Evolutionary conservation across 2,888 invertebrate species (phyloP).

Genomic region (Bombyx huttoni): DNA sequence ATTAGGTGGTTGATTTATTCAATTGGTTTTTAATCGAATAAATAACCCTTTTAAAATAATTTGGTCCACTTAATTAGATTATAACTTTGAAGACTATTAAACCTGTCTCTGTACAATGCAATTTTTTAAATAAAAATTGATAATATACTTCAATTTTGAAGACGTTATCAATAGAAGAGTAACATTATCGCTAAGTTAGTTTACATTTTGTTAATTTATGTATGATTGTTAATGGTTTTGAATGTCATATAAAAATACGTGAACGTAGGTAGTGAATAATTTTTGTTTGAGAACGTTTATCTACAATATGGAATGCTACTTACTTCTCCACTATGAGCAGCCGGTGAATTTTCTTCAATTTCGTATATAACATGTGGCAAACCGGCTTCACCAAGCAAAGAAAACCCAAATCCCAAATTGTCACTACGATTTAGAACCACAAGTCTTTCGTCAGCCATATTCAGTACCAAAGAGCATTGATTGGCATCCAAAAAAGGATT

Average conservation of each 20-base stretch:
- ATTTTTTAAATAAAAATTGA: too few relatives aligned
- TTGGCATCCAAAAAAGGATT: slow-evolving; percentile 47
- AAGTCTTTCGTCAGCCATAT: slow-evolving; percentile 91
- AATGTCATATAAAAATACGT: background rate
- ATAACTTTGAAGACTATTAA: too few relatives aligned
- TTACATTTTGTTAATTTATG: too few relatives aligned
- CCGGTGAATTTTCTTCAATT: slow-evolving; percentile 94
- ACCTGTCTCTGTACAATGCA: too few relatives aligned
- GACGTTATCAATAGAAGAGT: too few relatives aligned
- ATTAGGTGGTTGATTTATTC: too few relatives aligned
- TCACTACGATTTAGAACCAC: slow-evolving; percentile 90
- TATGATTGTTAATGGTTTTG: background rate
- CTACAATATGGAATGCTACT: slow-evolving; percentile 25
- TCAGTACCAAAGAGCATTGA: slow-evolving; percentile 69
- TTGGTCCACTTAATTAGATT: too few relatives aligned
- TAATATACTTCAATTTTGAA: too few relatives aligned
- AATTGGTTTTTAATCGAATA: too few relatives aligned
- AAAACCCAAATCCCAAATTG: slow-evolving; percentile 92
- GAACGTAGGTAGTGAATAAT: background rate
- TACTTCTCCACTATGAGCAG: slow-evolving; percentile 91
- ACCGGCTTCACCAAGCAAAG: slow-evolving; percentile 90
- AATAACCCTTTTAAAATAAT: too few relatives aligned
- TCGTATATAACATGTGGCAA: slow-evolving; percentile 94
- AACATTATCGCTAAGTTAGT: too few relatives aligned
- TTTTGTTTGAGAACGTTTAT: background rate